Evolutionary conservation across 2,888 invertebrate genomes (phyloP).

Genomic region (Tetragonula carbonaria): DNA sequence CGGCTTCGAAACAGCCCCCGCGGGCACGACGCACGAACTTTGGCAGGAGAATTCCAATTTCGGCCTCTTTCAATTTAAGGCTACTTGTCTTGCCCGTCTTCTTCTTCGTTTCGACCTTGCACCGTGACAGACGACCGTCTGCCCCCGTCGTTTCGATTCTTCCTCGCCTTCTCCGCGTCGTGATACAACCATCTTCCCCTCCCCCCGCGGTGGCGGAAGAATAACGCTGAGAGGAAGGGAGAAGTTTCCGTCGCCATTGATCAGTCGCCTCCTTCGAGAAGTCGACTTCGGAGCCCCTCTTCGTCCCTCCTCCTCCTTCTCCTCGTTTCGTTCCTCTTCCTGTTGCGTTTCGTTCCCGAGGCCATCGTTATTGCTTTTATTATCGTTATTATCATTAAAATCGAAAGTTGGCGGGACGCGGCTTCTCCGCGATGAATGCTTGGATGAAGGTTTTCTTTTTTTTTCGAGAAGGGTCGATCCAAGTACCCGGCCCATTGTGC

Average conservation of each 20-base stretch:
- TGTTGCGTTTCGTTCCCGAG: slow-evolving; percentile 18
- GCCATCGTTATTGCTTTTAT: slow-evolving; percentile 64
- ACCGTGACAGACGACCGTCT: slow-evolving; percentile 40
- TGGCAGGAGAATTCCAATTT: slow-evolving; percentile 81
- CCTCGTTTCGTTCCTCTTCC: background rate
- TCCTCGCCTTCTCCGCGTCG: slow-evolving; percentile 18
- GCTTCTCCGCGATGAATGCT: background rate
- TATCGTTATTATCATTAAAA: slow-evolving; percentile 61
- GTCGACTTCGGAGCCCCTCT: slow-evolving; percentile 18
- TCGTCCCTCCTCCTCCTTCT: background rate
- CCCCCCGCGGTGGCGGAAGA: background rate
- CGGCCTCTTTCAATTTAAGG: slow-evolving; percentile 80
- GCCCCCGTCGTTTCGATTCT: slow-evolving; percentile 25
- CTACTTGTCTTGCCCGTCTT: slow-evolving; percentile 77
- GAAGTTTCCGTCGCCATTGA: slow-evolving; percentile 45
- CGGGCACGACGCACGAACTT: slow-evolving; percentile 70
- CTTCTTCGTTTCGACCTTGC: slow-evolving; percentile 53
- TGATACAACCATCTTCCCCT: slow-evolving; percentile 49
- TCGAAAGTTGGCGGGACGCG: slow-evolving; percentile 28
- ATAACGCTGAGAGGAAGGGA: background rate
- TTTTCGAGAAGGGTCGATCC: background rate
- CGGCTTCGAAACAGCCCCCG: slow-evolving; percentile 66
- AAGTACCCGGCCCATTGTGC: slow-evolving; percentile 23
- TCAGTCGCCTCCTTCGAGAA: slow-evolving; percentile 41
- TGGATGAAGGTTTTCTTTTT: slow-evolving; percentile 10